Conservation (phyloP, 2,113 vertebrate species). For the Xyliphius kryptos region DNA sequence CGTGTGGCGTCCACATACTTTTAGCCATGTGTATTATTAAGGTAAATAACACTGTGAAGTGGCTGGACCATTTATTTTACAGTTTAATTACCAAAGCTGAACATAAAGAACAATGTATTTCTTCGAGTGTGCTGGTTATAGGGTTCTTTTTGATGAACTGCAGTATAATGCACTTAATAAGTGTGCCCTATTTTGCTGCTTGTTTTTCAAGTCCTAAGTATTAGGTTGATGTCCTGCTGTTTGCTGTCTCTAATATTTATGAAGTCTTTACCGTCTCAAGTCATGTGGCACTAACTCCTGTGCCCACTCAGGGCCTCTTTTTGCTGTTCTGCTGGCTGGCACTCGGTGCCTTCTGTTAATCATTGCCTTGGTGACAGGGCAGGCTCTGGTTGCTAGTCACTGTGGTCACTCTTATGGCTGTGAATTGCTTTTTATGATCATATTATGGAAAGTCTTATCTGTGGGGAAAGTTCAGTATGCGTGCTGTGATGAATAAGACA, state of each 20-base stretch:
- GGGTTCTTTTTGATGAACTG: too few relatives aligned
- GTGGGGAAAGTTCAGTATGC: not conserved
- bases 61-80: too few relatives aligned
- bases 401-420: not conserved
- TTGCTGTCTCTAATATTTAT: slow-evolving; percentile 2
- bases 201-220: too few relatives aligned
- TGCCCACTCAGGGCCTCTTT: not conserved
- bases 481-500: slow-evolving; percentile 13
- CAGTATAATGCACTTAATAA: too few relatives aligned
- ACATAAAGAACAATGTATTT: too few relatives aligned
- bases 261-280: slow-evolving; percentile 1
- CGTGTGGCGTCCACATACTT: too few relatives aligned
- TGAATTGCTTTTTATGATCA: not conserved
- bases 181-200: too few relatives aligned
- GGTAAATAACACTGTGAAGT: too few relatives aligned
- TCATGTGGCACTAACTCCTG: slow-evolving; percentile 6
- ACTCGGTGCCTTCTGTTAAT: slow-evolving; percentile 8
- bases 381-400: not conserved
- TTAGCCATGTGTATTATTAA: too few relatives aligned
- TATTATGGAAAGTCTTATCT: not conserved
- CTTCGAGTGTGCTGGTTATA: too few relatives aligned
- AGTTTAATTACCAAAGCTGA: too few relatives aligned
- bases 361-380: slow-evolving; percentile 11
- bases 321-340: not conserved
- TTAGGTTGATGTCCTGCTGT: not conserved